These are phyloP conservation scores for Lophochroa leadbeateri DNA, from an alignment of 2,113 vertebrate genomes.

Conservation along the genomic window DNA sequence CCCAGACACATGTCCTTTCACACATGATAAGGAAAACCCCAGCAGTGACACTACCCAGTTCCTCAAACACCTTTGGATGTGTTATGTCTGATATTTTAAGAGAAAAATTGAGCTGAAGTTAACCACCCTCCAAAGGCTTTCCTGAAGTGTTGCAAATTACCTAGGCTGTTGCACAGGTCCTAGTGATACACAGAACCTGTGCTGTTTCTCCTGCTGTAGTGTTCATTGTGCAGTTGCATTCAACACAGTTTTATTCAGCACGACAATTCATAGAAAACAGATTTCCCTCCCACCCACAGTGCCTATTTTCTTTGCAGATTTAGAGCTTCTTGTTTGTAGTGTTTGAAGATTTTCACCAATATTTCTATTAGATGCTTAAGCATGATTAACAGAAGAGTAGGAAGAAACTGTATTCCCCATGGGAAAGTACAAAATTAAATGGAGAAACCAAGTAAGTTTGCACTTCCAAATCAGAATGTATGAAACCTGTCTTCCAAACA, in stretches of 20 bases:
- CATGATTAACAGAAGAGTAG: background rate
- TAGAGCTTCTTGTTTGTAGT: background rate
- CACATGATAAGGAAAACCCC: background rate
- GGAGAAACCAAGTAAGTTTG: background rate
- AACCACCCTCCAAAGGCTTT: background rate
- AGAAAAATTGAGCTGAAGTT: background rate
- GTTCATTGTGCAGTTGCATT: background rate
- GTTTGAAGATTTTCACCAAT: background rate
- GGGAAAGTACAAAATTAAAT: background rate
- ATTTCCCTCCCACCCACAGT: background rate
- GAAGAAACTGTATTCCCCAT: background rate
- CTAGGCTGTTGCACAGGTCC: background rate
- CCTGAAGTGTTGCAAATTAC: background rate
- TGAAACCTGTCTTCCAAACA: background rate
- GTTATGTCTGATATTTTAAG: background rate
- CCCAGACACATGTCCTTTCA: background rate
- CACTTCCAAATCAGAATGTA: background rate
- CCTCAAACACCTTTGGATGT: background rate
- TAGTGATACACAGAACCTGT: background rate
- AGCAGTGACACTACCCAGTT: background rate
- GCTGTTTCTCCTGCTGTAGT: background rate
- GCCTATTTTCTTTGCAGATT: background rate
- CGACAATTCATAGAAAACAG: background rate
- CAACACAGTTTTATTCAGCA: background rate
- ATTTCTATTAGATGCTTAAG: background rate